phyloP scores from a whole-genome alignment of 2,113 vertebrate genomes.

The Corynorhinus townsendii region DNA sequence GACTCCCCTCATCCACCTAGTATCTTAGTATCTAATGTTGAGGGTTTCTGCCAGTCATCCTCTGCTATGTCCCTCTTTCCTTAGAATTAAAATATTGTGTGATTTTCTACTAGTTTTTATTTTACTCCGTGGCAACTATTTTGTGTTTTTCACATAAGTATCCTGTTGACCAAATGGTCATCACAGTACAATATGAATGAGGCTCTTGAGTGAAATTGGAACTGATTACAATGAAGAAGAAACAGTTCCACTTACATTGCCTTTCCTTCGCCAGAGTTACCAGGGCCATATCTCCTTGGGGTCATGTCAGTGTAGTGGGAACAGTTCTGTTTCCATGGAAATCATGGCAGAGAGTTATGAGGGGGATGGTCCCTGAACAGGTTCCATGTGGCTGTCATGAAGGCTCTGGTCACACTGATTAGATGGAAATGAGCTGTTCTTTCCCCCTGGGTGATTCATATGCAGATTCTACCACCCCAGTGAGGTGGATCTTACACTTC shows the following conservation, averaged over 20 bases:
- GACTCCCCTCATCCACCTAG: neutral
- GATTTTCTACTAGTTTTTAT: neutral
- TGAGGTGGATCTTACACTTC: neutral
- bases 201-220: neutral
- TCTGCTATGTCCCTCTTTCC: neutral
- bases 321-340: neutral
- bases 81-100: neutral
- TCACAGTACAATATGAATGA: neutral
- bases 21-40: neutral
- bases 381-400: neutral
- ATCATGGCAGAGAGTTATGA: neutral
- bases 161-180: neutral
- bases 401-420: neutral
- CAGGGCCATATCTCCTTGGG: neutral
- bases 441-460: neutral
- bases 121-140: neutral
- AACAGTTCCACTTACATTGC: neutral
- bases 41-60: neutral
- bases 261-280: neutral
- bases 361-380: neutral
- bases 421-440: neutral
- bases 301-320: neutral
- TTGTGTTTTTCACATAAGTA: neutral
- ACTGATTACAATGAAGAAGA: neutral
- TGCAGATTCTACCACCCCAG: neutral